Evolutionary conservation across 2,888 invertebrate species (phyloP).

Genomic region (Hypercompe scribonia): DNA sequence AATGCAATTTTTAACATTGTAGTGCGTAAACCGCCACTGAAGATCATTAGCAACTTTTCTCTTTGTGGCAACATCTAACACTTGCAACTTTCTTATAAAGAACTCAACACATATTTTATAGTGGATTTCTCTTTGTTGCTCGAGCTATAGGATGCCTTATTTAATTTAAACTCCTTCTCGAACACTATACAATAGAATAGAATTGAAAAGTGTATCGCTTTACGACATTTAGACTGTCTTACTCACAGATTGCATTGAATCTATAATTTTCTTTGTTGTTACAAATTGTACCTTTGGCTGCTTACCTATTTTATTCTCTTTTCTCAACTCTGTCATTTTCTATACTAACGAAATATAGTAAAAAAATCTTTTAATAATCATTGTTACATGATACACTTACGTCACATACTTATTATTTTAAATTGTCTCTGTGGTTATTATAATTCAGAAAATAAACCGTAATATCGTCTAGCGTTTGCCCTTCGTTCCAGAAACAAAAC

Average conservation of each 20-base stretch:
- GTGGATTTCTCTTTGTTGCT: constrained; percentile 4
- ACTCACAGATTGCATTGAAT: not conserved
- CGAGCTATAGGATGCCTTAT: not conserved
- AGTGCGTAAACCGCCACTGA: constrained; percentile 14
- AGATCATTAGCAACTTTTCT: constrained; percentile 38
- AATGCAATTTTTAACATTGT: constrained; percentile 41
- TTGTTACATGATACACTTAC: too few species aligned
- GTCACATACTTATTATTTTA: not conserved
- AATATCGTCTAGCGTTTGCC: not conserved
- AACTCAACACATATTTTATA: constrained; percentile 14
- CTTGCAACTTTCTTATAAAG: constrained; percentile 37
- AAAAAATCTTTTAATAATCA: too few species aligned
- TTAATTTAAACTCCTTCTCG: not conserved
- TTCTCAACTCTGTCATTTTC: not conserved
- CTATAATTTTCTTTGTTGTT: not conserved
- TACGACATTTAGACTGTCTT: not conserved
- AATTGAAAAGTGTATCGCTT: not conserved
- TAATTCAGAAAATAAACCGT: not conserved
- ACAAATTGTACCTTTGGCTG: not conserved
- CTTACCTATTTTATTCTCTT: not conserved
- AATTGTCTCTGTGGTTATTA: not conserved
- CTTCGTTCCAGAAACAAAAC: constrained; percentile 5
- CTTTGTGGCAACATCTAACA: constrained; percentile 25
- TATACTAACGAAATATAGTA: too few species aligned
- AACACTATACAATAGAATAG: not conserved